Conservation (phyloP, 2,888 invertebrate species). For the Lacanobia oleracea region DNA sequence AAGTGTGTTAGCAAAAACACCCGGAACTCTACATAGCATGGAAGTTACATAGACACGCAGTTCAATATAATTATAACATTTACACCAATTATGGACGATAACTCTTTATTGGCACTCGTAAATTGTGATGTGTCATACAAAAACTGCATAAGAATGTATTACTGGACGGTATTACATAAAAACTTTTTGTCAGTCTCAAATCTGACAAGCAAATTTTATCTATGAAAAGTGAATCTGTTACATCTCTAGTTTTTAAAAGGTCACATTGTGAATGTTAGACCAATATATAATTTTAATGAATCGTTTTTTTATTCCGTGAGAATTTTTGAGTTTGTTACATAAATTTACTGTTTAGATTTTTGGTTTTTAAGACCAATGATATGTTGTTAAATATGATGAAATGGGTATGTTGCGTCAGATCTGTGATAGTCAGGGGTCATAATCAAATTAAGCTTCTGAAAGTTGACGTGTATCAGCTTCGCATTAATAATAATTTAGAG, state of each 20-base stretch:
- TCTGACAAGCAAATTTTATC: conserved; percentile 12
- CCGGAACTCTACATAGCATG: neutral
- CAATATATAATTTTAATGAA: conserved; percentile 19
- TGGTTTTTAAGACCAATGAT: conserved; percentile 7
- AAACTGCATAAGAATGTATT: conserved; percentile 9
- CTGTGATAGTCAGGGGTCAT: neutral
- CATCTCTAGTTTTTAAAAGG: conserved; percentile 35
- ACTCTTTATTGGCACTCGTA: neutral
- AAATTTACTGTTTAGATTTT: neutral
- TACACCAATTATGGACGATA: conserved; percentile 3
- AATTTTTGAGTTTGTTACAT: conserved; percentile 7
- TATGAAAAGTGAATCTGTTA: conserved; percentile 20
- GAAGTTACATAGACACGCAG: neutral
- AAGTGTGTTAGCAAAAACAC: neutral
- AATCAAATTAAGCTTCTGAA: neutral
- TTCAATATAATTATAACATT: neutral
- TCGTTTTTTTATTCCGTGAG: conserved; percentile 22
- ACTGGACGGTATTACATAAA: conserved; percentile 18
- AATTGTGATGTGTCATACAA: conserved; percentile 13
- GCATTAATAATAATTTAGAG: neutral
- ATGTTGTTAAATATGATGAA: conserved; percentile 18
- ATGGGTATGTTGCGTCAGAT: conserved; percentile 14
- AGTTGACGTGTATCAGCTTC: too few species aligned
- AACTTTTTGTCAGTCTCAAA: conserved; percentile 9
- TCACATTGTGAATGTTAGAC: conserved; percentile 5